Evolutionary conservation across 2,113 vertebrate genomes (phyloP), one percentile per base, ranked within the genome.

Genomic region (Isurus oxyrinchus): DNA sequence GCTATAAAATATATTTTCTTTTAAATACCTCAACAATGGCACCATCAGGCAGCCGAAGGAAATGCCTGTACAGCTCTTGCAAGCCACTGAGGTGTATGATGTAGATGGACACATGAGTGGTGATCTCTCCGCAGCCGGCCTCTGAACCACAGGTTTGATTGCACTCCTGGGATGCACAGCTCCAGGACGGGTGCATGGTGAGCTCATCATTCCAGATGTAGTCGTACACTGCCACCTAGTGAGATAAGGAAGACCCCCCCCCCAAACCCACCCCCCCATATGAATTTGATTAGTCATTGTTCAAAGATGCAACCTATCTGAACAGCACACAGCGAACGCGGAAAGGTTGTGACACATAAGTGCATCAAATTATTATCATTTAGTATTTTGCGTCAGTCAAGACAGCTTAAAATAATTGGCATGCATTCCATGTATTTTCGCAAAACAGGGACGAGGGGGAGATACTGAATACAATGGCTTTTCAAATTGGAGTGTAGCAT

Each of bases 191-290:
- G 16, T 97, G 96, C 97, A 96, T 96, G 93, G 90, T 86, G 3
- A 97, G 97, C 96, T 98, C 98, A 96, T 98, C 97, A 44, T 97
- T 98, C 98, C 98, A 99, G 97, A 98, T 97, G 96, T 98, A 98
- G 98, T 99, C 98, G 97, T 97, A 98, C 97, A 99, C 99, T 97
- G 98, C 98, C 97, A 99, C 98, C 99, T 99, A 98, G 97, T 97
- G 97, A 98, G 97, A 97, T 87, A 97, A 96, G 96, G 95, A 53
- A 0, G 3, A 95, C 96, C 97, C 97, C 97, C 96, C 97, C 93
- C 44, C 72, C 72, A 19, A 10, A 31, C 57, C 66, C 0, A 3
- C 31, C 97, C 97, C 96, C 96, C 97, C 96, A 97, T 81, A 97
- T 49, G 66, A 55, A 11, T 97, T 97, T 97, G 98, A 98, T 98